Conservation (phyloP, 1,140 invertebrate species). For the Thaumetopoea pityocampa region DNA sequence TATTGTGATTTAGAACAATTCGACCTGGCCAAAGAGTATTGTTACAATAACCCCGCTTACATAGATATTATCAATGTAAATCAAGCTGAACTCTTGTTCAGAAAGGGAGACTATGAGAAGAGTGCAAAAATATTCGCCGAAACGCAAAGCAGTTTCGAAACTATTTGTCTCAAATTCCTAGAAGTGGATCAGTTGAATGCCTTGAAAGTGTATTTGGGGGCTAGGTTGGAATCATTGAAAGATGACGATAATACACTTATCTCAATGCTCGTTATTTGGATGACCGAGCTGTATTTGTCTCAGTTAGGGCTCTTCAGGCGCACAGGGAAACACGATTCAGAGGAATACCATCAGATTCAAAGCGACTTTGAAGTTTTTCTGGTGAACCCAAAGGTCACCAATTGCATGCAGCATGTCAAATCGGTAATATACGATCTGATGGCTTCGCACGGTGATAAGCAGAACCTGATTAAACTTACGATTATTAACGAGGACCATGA, state of each 20-base stretch:
- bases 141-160: conserved; percentile 95
- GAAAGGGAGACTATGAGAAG: conserved; percentile 86
- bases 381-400: conserved; percentile 79
- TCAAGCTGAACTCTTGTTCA: conserved; percentile 93
- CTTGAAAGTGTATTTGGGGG: conserved; percentile 89
- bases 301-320: conserved; percentile 86
- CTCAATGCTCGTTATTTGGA: conserved; percentile 95
- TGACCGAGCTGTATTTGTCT: conserved; percentile 93
- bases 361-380: conserved; percentile 88
- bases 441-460: conserved; percentile 94
- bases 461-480: conserved; percentile 91
- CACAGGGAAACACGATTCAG: conserved; percentile 74
- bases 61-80: conserved; percentile 90
- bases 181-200: conserved; percentile 88
- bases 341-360: conserved; percentile 82
- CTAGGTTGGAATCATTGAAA: conserved; percentile 78
- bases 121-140: conserved; percentile 93
- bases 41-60: conserved; percentile 85
- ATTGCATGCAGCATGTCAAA: conserved; percentile 87
- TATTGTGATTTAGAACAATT: conserved; percentile 93
- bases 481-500: conserved; percentile 94
- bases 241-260: conserved; percentile 87
- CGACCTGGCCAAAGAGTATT: conserved; percentile 90
- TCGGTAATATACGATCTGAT: conserved; percentile 92
- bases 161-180: conserved; percentile 94